phyloP scores from a whole-genome alignment of 2,797 vertebrate genomes.

The Cyclura pinguis region DNA sequence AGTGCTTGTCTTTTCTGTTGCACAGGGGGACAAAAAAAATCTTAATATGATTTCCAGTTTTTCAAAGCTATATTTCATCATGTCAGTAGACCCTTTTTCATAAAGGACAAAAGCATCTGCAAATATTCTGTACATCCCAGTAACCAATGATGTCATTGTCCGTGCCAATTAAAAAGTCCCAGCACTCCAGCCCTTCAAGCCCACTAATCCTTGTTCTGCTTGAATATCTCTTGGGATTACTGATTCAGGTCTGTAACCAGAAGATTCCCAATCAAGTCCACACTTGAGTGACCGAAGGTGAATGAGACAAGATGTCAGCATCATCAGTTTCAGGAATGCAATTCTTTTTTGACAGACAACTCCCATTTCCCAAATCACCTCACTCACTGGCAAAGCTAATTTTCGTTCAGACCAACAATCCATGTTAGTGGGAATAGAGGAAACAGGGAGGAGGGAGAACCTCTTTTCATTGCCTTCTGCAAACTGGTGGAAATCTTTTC shows the following conservation, averaged over 20 bases:
- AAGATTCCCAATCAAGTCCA: neutral
- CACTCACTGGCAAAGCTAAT: conserved; percentile 7
- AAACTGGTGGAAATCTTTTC: neutral
- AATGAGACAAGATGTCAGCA: neutral
- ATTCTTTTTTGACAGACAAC: neutral
- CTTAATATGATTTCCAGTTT: too few relatives aligned
- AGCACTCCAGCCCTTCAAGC: neutral
- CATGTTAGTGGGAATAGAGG: neutral
- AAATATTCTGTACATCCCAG: too few relatives aligned
- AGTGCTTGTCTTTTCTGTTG: too few relatives aligned
- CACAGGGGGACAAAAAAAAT: too few relatives aligned
- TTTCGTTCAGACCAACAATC: neutral
- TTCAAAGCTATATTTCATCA: too few relatives aligned
- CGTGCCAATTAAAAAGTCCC: neutral
- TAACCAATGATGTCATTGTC: too few relatives aligned
- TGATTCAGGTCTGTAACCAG: neutral
- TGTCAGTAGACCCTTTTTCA: too few relatives aligned
- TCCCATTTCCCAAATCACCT: conserved; percentile 15
- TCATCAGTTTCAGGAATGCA: neutral
- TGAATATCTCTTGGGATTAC: neutral
- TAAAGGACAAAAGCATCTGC: too few relatives aligned
- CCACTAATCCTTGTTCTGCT: neutral
- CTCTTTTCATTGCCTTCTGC: neutral
- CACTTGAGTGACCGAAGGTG: conserved; percentile 6
- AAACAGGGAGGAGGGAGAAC: accelerated